Evolutionary conservation across 2,113 vertebrate species (phyloP).

Genomic region (Arvicanthis niloticus): DNA sequence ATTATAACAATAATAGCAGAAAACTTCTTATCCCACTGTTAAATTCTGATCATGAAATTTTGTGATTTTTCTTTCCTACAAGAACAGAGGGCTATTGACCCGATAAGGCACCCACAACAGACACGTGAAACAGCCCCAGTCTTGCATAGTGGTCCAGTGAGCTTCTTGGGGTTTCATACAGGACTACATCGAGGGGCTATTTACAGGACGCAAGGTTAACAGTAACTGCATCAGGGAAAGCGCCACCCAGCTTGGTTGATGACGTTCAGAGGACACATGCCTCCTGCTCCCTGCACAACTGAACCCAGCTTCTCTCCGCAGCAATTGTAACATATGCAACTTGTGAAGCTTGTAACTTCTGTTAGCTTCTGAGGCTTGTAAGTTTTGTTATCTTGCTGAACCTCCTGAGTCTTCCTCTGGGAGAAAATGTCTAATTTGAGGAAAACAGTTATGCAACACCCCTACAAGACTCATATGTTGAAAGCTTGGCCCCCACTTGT

Average conservation of each 20-base stretch:
- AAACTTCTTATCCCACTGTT: background rate
- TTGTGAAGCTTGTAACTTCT: background rate
- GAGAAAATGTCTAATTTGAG: background rate
- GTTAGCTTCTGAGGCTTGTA: background rate
- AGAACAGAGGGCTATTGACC: background rate
- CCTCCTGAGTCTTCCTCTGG: background rate
- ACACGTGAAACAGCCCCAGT: background rate
- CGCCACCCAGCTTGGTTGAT: background rate
- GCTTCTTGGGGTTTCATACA: background rate
- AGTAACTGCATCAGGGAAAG: too few relatives aligned
- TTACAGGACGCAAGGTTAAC: too few relatives aligned
- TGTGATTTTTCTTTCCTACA: background rate
- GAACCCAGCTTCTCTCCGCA: background rate
- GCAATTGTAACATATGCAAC: background rate
- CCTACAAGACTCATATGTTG: background rate
- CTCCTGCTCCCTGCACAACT: background rate
- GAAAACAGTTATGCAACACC: background rate
- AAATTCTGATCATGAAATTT: background rate
- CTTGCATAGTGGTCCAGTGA: background rate
- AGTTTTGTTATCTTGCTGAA: background rate
- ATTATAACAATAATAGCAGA: background rate
- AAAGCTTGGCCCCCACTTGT: background rate
- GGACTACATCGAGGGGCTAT: background rate
- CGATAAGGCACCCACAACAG: background rate
- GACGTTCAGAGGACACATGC: background rate